These are phyloP conservation scores for Geotrypetes seraphini DNA, from an alignment of 2,797 vertebrate species.

Conservation along the genomic window DNA sequence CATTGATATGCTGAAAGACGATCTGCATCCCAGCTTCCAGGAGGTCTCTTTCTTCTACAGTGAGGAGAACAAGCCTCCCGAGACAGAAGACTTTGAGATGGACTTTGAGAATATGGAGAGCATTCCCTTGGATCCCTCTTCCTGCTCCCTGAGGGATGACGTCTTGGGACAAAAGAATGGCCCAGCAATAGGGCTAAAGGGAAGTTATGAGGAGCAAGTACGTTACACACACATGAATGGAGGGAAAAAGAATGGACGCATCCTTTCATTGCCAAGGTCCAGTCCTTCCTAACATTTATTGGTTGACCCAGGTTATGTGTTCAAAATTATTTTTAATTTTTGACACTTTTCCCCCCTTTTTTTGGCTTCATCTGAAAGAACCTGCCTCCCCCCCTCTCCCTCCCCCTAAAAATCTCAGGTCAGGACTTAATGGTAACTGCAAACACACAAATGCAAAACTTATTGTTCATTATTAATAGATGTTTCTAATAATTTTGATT, in stretches of 20 bases:
- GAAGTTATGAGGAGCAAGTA: conserved; percentile 86
- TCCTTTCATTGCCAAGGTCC: conserved; percentile 82
- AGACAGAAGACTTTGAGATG: conserved; percentile 86
- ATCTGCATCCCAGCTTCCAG: conserved; percentile 81
- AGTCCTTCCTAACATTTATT: conserved; percentile 83
- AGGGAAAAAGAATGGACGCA: conserved; percentile 90
- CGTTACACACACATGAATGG: conserved; percentile 98
- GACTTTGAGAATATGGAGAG: conserved; percentile 98
- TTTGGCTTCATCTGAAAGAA: too few relatives aligned
- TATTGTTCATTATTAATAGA: too few relatives aligned
- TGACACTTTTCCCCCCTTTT: conserved; percentile 34
- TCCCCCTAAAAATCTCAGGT: conserved; percentile 12
- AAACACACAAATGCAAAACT: too few relatives aligned
- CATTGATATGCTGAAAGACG: conserved; percentile 88
- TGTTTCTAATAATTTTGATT: not conserved
- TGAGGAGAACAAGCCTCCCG: conserved; percentile 89
- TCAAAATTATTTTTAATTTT: conserved; percentile 42
- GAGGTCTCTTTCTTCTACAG: conserved; percentile 96
- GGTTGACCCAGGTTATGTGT: conserved; percentile 19
- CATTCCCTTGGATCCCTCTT: conserved; percentile 87
- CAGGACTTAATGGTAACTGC: too few relatives aligned
- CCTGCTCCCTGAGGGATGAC: conserved; percentile 77
- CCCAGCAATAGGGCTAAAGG: conserved; percentile 69
- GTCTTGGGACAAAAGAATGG: conserved; percentile 68
- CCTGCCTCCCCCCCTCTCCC: conserved; percentile 4